Base-by-base conservation (phyloP, 2,888 invertebrate species). In the Lepidocyrtinus sp. region DNA sequence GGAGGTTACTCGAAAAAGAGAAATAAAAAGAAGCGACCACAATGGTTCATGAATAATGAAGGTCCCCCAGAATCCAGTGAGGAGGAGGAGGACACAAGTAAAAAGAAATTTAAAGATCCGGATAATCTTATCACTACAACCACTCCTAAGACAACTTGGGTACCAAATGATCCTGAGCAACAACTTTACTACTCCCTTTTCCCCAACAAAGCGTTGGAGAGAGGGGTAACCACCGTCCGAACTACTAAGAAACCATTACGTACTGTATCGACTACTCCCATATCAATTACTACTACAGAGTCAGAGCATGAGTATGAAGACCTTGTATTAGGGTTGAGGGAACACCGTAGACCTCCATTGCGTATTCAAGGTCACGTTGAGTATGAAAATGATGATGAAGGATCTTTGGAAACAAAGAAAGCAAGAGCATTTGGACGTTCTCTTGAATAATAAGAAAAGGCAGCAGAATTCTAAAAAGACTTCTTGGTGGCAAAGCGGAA, bases 41-140 rank as follows among this genome's bases (percentile, higher is more conserved):
- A 67, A 9, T 81, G 73, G 73, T 81, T 61, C 21, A 15, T 74
- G 2, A 81, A 76, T 26, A 68, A 77, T 5, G 5, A 81, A 5
- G 76, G 81, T 24, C 77, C 76, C 1, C 69, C 73, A 46, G 19
- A 67, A 19, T 73, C 73, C 1, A 79, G 73, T 69, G 78, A 79
- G 21, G 73, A 73, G 24, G 64, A 15, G 2, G n/a, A 9, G 26
- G n/a, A 7, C 9, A n/a, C 19, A 21, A 24, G 15, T 1, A 22
- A 27, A 1, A 72, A 78, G 26, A 59, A 59, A 19, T 55, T 75
- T 9, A 80, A 67, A 15, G 75, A 75, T 19, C 70, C 70, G 0
- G 70, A 80, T 1, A 70, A 74, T 61, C 25, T 75, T 9, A 26
- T 71, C 1, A 70, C 74, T 1, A 70, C 75, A 2, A 67, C 75